Evolutionary conservation across 2,888 invertebrate species (phyloP).

Genomic region (Scaptomyza caliginosa): DNA sequence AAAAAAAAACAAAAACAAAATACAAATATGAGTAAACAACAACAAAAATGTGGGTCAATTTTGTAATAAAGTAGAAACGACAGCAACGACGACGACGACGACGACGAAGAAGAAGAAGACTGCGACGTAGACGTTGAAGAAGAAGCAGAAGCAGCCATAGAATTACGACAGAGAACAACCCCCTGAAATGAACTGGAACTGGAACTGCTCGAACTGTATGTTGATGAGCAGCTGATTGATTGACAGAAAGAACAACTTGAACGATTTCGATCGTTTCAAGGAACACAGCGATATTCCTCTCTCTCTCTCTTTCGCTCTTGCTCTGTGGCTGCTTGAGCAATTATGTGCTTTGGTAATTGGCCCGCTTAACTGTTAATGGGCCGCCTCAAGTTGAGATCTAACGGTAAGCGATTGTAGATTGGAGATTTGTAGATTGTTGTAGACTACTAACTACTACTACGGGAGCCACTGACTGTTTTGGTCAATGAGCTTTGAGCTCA

Average conservation of each 20-base stretch:
- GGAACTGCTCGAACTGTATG: slow-evolving; percentile 2
- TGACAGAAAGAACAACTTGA: slow-evolving; percentile 48
- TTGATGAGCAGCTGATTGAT: slow-evolving; percentile 45
- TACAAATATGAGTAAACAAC: slow-evolving; percentile 42
- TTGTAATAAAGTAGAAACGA: slow-evolving; percentile 74
- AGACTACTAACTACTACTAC: slow-evolving; percentile 7
- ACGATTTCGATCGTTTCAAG: slow-evolving; percentile 33
- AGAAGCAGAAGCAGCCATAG: slow-evolving; percentile 47
- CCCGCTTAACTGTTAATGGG: slow-evolving; percentile 78
- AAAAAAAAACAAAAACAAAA: slow-evolving; percentile 34
- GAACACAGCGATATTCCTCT: neutral
- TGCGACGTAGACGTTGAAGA: neutral
- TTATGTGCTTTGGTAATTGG: slow-evolving; percentile 72
- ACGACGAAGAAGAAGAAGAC: neutral
- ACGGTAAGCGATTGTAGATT: slow-evolving; percentile 56
- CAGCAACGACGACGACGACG: slow-evolving; percentile 24
- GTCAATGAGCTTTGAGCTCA: slow-evolving; percentile 72
- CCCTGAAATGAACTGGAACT: slow-evolving; percentile 6
- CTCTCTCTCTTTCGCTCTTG: neutral
- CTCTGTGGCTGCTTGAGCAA: slow-evolving; percentile 38
- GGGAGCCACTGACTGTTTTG: slow-evolving; percentile 62
- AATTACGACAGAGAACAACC: slow-evolving; percentile 44
- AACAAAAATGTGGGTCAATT: slow-evolving; percentile 80
- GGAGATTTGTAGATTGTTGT: slow-evolving; percentile 12
- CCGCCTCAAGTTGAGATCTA: slow-evolving; percentile 69